These are phyloP conservation scores for Macrosteles quadrilineatus DNA, from an alignment of 1,140 invertebrate species.

Conservation along the genomic window DNA sequence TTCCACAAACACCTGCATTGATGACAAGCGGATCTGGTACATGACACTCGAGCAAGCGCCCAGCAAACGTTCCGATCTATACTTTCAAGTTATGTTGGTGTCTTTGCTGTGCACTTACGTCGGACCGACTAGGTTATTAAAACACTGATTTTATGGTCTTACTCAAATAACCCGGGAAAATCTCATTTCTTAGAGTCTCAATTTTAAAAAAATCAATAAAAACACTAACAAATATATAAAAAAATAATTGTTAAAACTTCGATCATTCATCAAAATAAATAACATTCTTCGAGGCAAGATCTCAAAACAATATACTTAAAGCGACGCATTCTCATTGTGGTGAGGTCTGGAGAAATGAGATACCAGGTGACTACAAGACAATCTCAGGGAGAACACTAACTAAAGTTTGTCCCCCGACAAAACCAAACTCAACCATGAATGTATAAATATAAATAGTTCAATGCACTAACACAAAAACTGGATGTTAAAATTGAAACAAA, in stretches of 20 bases:
- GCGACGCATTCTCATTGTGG: neutral
- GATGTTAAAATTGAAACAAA: slow-evolving; percentile 29
- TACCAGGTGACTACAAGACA: neutral
- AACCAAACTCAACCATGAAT: slow-evolving; percentile 24
- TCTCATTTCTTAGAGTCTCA: slow-evolving; percentile 3
- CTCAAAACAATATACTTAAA: neutral
- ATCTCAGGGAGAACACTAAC: slow-evolving; percentile 22
- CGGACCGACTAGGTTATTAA: slow-evolving; percentile 27
- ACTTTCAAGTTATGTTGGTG: neutral
- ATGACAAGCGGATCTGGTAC: slow-evolving; percentile 20
- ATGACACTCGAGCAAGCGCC: slow-evolving; percentile 21
- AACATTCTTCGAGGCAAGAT: too few species aligned
- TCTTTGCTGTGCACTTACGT: slow-evolving; percentile 20
- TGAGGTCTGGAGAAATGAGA: slow-evolving; percentile 1
- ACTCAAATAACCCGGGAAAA: slow-evolving; percentile 23
- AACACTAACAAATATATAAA: neutral
- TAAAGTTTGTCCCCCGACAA: slow-evolving; percentile 16
- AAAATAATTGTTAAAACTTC: neutral
- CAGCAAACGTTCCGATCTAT: slow-evolving; percentile 2
- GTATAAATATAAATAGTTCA: slow-evolving; percentile 27
- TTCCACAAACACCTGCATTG: slow-evolving; percentile 31
- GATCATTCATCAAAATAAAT: too few species aligned
- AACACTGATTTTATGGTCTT: slow-evolving; percentile 27
- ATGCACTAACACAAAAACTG: slow-evolving; percentile 30
- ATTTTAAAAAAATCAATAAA: neutral